phyloP scores from a whole-genome alignment of 2,888 invertebrate genomes.

The Hylaea fasciaria region DNA sequence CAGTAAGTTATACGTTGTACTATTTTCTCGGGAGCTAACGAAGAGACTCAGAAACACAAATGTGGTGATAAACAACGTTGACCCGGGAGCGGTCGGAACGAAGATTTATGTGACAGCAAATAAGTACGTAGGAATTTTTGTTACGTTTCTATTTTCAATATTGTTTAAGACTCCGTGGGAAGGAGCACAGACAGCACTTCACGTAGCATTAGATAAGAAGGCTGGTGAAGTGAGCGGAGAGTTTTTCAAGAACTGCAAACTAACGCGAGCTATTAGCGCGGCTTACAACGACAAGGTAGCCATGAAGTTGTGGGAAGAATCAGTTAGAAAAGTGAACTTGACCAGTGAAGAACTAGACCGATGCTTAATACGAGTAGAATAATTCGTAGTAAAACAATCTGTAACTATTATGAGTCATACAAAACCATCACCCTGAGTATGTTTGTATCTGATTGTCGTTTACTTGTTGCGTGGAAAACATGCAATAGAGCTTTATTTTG shows the following conservation, averaged over 20 bases:
- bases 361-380: conserved; percentile 32
- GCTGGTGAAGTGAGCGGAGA: conserved; percentile 87
- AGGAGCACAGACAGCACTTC: conserved; percentile 90
- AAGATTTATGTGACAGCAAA: conserved; percentile 85
- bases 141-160: conserved; percentile 69
- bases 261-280: conserved; percentile 78
- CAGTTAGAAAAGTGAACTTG: conserved; percentile 87
- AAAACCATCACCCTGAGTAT: too few species aligned
- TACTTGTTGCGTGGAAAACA: too few species aligned
- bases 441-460: too few species aligned
- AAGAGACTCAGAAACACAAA: conserved; percentile 85
- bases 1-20: conserved; percentile 32
- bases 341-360: conserved; percentile 86
- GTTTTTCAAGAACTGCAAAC: conserved; percentile 89
- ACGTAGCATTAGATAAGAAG: conserved; percentile 88
- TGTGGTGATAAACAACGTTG: conserved; percentile 91
- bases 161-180: conserved; percentile 88
- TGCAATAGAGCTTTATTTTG: too few species aligned
- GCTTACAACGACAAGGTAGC: conserved; percentile 87
- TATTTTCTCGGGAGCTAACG: conserved; percentile 66
- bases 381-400: too few species aligned
- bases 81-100: conserved; percentile 92
- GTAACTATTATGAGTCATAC: too few species aligned
- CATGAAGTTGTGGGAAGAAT: conserved; percentile 90
- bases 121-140: conserved; percentile 76